Percentiles rank a stretch among this genome's conserved stretches.
These are phyloP conservation scores for Hestina assimilis DNA, from an alignment of 1,140 invertebrate species.

Conservation along the genomic window DNA sequence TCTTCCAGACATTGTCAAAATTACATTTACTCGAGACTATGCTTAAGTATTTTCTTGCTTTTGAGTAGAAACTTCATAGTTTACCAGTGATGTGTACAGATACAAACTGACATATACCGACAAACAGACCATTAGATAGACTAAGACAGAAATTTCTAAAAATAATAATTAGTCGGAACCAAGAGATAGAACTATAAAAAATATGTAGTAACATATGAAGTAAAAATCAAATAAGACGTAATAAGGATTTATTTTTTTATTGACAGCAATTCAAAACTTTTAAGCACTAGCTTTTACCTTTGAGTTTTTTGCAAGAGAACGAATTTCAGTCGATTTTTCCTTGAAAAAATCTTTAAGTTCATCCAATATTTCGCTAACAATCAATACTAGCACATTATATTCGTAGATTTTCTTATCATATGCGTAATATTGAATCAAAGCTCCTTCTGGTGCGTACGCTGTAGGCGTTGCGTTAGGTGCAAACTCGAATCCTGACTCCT, in stretches of 20 bases:
- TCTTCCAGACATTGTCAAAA: too few species aligned
- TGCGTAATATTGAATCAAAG: slow-evolving; percentile 48
- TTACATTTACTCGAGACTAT: too few species aligned
- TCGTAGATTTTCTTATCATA: slow-evolving; percentile 59
- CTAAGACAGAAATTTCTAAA: background rate
- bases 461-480: slow-evolving; percentile 33
- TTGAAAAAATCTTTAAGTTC: slow-evolving; percentile 20
- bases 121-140: background rate
- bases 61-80: too few species aligned
- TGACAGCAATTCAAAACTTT: background rate
- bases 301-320: slow-evolving; percentile 14
- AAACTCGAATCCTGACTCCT: slow-evolving; percentile 29
- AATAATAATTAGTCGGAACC: background rate
- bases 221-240: background rate
- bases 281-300: background rate
- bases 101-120: too few species aligned
- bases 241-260: background rate
- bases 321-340: slow-evolving; percentile 18
- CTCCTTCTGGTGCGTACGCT: slow-evolving; percentile 46
- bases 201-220: background rate
- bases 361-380: slow-evolving; percentile 3
- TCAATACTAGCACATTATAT: slow-evolving; percentile 33
- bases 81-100: too few species aligned
- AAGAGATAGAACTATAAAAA: background rate
- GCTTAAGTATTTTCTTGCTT: too few species aligned